A percentile compares a stretch with the other conserved stretches of the same genome.
Evolutionary conservation across 1,140 invertebrate species (phyloP).

Genomic region (Drosophila baimaii): DNA sequence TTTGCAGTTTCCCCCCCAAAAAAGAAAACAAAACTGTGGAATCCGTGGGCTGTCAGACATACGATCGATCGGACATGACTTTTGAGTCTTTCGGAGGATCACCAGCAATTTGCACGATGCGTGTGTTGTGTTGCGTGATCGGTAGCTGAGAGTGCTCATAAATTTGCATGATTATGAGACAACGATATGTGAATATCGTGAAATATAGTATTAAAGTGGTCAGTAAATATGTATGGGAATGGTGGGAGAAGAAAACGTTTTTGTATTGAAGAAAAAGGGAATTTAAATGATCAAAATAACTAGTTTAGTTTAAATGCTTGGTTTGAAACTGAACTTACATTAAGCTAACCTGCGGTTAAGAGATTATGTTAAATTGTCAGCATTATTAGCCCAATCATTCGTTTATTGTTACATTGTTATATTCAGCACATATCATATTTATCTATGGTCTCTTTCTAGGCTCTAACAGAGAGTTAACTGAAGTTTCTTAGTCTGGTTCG

Average conservation of each 20-base stretch:
- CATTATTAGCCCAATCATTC: background rate
- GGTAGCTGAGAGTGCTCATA: slow-evolving; percentile 6
- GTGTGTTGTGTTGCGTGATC: slow-evolving; percentile 9
- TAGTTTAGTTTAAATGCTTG: no score
- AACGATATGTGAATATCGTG: background rate
- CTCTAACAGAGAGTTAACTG: no score
- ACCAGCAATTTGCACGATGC: slow-evolving; percentile 8
- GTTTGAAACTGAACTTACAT: background rate
- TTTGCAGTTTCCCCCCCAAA: no score
- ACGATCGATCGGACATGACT: slow-evolving; percentile 21
- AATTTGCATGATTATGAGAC: slow-evolving; percentile 11
- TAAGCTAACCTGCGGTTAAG: background rate
- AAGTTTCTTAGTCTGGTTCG: no score
- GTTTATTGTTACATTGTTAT: no score
- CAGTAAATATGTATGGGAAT: background rate
- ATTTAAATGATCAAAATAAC: background rate
- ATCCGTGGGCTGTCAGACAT: slow-evolving; percentile 15
- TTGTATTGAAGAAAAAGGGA: background rate
- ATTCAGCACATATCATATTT: no score
- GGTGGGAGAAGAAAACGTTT: background rate
- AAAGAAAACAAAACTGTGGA: background rate
- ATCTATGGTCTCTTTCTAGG: no score
- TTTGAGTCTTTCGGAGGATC: slow-evolving; percentile 2
- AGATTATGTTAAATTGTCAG: background rate
- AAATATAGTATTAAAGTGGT: background rate